These are phyloP conservation scores for Malthinus seriepunctatus DNA, from an alignment of 2,888 invertebrate genomes.

Conservation along the genomic window DNA sequence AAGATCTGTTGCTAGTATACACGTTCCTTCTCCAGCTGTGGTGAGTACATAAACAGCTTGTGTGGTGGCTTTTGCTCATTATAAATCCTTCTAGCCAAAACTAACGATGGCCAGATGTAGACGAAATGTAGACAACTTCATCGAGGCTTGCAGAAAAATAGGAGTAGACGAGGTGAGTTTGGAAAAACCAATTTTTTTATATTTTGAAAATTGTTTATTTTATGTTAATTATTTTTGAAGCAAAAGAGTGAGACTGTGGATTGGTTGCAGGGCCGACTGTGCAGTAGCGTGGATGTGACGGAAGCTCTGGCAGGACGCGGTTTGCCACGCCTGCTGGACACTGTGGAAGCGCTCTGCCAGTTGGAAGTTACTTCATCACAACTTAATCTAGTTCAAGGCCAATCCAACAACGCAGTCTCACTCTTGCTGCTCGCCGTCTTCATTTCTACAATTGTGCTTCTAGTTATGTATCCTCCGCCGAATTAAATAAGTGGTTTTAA, in stretches of 20 bases:
- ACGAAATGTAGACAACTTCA: slow-evolving; percentile 92
- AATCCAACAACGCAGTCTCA: slow-evolving; percentile 59
- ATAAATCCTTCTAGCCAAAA: slow-evolving; percentile 73
- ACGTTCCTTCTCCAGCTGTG: slow-evolving; percentile 92
- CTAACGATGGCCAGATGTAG: slow-evolving; percentile 93
- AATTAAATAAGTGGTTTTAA: slow-evolving; percentile 42
- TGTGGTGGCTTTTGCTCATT: slow-evolving; percentile 1
- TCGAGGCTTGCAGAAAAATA: slow-evolving; percentile 91
- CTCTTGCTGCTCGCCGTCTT: slow-evolving; percentile 54
- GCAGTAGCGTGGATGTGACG: slow-evolving; percentile 61
- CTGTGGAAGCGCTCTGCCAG: slow-evolving; percentile 48
- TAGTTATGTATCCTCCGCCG: slow-evolving; percentile 57
- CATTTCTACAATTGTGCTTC: slow-evolving; percentile 54
- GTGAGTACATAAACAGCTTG: slow-evolving; percentile 58
- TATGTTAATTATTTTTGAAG: neutral
- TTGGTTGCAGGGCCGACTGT: slow-evolving; percentile 63
- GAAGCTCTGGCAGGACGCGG: slow-evolving; percentile 54
- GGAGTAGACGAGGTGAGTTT: slow-evolving; percentile 90
- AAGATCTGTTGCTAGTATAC: slow-evolving; percentile 89
- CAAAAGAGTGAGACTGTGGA: slow-evolving; percentile 54
- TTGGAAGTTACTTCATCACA: slow-evolving; percentile 41
- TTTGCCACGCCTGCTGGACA: slow-evolving; percentile 51
- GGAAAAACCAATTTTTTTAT: neutral
- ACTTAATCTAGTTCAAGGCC: slow-evolving; percentile 37
- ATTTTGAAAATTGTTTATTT: slow-evolving; percentile 3